A percentile compares a stretch with the other conserved stretches of the same genome.
These are phyloP conservation scores for Zygaena filipendulae DNA, from an alignment of 2,888 invertebrate genomes.

Conservation along the genomic window DNA sequence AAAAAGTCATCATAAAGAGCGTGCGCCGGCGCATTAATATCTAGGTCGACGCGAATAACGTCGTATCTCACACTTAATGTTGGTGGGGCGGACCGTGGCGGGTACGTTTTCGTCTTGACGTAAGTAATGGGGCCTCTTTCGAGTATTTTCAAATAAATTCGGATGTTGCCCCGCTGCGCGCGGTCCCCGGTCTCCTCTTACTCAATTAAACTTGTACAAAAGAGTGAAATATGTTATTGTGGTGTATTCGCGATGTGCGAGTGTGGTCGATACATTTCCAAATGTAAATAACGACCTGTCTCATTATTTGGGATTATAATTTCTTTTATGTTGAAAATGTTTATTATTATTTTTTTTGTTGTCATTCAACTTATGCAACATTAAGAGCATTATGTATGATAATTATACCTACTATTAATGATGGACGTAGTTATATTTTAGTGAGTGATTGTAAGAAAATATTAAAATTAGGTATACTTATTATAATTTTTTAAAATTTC, in stretches of 20 bases:
- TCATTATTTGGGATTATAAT: slow-evolving; percentile 56
- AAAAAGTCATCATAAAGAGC: slow-evolving; percentile 66
- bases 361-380: too few relatives aligned
- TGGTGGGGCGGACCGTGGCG: slow-evolving; percentile 41
- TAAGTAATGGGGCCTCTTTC: slow-evolving; percentile 58
- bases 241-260: slow-evolving; percentile 48
- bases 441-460: too few relatives aligned
- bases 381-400: too few relatives aligned
- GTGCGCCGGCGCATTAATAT: slow-evolving; percentile 47
- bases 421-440: too few relatives aligned
- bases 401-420: too few relatives aligned
- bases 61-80: slow-evolving; percentile 63
- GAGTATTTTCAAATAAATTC: slow-evolving; percentile 56
- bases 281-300: slow-evolving; percentile 51
- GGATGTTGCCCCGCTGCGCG: slow-evolving; percentile 59
- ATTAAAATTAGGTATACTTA: too few relatives aligned
- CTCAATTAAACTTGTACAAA: slow-evolving; percentile 62
- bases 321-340: too few relatives aligned
- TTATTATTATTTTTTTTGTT: too few relatives aligned
- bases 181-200: slow-evolving; percentile 47
- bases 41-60: slow-evolving; percentile 58
- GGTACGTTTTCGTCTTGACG: slow-evolving; percentile 46
- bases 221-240: slow-evolving; percentile 62
- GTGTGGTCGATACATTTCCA: slow-evolving; percentile 35
- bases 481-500: too few relatives aligned